These are phyloP conservation scores for Odontesthes bonariensis DNA, from an alignment of 2,113 vertebrate genomes.

Conservation along the genomic window DNA sequence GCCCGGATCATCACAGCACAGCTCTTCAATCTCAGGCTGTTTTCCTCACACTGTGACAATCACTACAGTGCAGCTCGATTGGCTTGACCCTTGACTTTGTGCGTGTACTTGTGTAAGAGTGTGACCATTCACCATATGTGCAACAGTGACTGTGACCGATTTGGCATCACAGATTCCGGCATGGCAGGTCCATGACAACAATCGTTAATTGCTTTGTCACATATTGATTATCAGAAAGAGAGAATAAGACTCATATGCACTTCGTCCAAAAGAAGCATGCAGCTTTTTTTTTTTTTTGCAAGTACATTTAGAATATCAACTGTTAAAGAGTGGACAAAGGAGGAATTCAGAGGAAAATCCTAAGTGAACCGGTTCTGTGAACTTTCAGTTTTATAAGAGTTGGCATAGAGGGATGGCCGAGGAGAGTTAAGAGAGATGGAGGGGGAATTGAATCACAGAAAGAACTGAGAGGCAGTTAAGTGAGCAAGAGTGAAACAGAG, in stretches of 20 bases:
- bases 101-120: slow-evolving; percentile 8
- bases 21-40: slow-evolving; percentile 41
- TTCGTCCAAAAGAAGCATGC: not conserved
- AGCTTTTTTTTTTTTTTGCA: slow-evolving; percentile 4
- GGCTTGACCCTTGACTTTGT: slow-evolving; percentile 52
- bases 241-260: slow-evolving; percentile 4
- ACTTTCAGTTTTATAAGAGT: slow-evolving; percentile 61
- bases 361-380: slow-evolving; percentile 45
- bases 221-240: slow-evolving; percentile 61
- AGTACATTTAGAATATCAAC: not conserved
- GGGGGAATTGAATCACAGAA: slow-evolving; percentile 54
- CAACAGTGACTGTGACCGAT: slow-evolving; percentile 41
- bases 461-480: slow-evolving; percentile 47
- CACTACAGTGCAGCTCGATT: slow-evolving; percentile 34
- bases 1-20: slow-evolving; percentile 28
- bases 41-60: slow-evolving; percentile 50
- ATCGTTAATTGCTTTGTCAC: slow-evolving; percentile 44
- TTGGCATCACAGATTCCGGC: slow-evolving; percentile 54
- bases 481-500: slow-evolving; percentile 45
- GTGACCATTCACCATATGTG: slow-evolving; percentile 32
- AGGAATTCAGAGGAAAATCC: slow-evolving; percentile 33
- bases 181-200: slow-evolving; percentile 44
- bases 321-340: slow-evolving; percentile 12
- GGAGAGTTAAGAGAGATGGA: slow-evolving; percentile 39
- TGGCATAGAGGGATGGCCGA: slow-evolving; percentile 37